Evolutionary conservation across 2,888 invertebrate species (phyloP), one percentile per base, ranked within the genome.

Genomic region (Autographa pulchrina): DNA sequence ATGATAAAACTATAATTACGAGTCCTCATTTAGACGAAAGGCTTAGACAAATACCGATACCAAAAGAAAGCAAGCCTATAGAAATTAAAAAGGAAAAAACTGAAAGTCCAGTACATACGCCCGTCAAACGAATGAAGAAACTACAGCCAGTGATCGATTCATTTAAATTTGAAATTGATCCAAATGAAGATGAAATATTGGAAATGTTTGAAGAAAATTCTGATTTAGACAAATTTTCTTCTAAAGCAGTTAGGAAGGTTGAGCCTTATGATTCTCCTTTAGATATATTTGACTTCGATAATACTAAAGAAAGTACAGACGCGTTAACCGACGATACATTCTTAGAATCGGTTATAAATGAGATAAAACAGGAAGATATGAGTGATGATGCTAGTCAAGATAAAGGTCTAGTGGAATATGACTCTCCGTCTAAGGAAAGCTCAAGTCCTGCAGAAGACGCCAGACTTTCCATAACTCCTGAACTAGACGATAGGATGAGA

Each of bases 311-410:
- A 65, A 77, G 80, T 1, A 85, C 88, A 6, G 94, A 94, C 31
- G 92, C 88, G 5, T 82, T 92, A 52, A 91, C 89, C 1, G 94
- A 95, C 41, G 96, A 95, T 59, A 92, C 88, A 0, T 96, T 96
- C 75, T 82, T 96, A 54, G 96, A 96, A 81, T 94, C 95, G 0
- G 92, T 96, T 1, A 95, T 96, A 59, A 94, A 94, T 73, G 96
- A 96, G 78, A 94, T 96, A 8, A 95, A 95, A 72, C 92, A 93
- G 65, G 94, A 94, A 61, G 88, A 89, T 56, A 85, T 94, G 72
- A 91, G 89, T 67, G 95, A 94, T 0, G 92, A 93, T 2, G 86
- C 84, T 0, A 91, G 90, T 68, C 92, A 92, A 31, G 95, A 95
- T 35, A 95, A 93, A 76, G 92, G 91, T 0, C 82, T 96, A 62